Conservation (phyloP, 2,888 invertebrate genomes). For the Phortica okadai region DNA sequence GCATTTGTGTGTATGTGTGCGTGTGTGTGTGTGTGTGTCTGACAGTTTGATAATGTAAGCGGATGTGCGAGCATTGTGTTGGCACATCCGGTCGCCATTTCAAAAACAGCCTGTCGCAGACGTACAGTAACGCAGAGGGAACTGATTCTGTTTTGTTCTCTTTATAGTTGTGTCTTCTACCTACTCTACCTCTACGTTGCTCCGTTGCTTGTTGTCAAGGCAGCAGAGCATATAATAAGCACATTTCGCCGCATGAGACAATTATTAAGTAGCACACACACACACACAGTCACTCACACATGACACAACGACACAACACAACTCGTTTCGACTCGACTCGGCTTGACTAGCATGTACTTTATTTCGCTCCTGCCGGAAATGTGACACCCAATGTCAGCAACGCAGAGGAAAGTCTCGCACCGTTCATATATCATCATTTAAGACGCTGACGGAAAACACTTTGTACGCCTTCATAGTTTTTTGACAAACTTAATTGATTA, state of each 20-base stretch:
- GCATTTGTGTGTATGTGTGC: slow-evolving; percentile 18
- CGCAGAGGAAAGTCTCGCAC: neutral
- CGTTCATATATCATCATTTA: slow-evolving; percentile 2
- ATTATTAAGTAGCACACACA: slow-evolving; percentile 25
- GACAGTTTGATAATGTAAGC: slow-evolving; percentile 59
- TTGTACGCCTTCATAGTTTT: slow-evolving; percentile 19
- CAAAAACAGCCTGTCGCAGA: slow-evolving; percentile 55
- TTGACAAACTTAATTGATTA: slow-evolving; percentile 64
- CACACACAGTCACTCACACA: slow-evolving; percentile 30
- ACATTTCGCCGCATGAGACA: slow-evolving; percentile 50
- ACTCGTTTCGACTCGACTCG: neutral
- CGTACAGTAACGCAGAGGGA: neutral
- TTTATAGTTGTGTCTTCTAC: neutral
- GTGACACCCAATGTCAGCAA: neutral
- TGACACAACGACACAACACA: neutral
- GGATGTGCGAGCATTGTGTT: slow-evolving; percentile 70
- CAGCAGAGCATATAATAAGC: slow-evolving; percentile 68
- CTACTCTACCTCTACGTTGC: neutral
- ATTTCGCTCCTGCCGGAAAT: neutral
- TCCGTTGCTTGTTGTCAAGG: slow-evolving; percentile 40
- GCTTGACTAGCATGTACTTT: neutral
- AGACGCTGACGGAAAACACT: neutral
- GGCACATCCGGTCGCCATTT: slow-evolving; percentile 68
- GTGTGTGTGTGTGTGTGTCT: slow-evolving; percentile 51
- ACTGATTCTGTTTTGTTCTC: neutral